Base-by-base conservation (phyloP, 2,888 invertebrate genomes). In the Diaprepes abbreviatus region DNA sequence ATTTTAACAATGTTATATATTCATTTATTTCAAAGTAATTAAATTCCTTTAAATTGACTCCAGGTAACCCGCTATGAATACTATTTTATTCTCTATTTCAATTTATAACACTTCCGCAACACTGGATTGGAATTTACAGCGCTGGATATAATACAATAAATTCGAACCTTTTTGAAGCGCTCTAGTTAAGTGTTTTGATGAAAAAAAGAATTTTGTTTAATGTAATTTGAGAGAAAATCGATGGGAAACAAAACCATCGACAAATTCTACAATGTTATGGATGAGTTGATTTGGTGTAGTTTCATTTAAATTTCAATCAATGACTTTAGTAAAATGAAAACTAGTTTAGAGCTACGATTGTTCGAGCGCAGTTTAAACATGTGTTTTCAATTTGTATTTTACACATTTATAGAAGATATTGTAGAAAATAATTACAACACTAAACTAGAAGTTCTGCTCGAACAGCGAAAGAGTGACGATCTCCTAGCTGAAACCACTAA, bases 181-280 rank as follows among this genome's bases (percentile, higher is more conserved):
- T 4, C 24, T 24, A 24, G 24, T 5, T 5, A 24, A 24, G 24
- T 24, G 24, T 24, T 24, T 24, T 24, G 5, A 24, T 5, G 55
- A 12, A 16, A 36, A 58, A 50, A 38, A 63, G 16, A 50, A 63
- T 52, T 50, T 12, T 16, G 24, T 63, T 50, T 52, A 63, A 63
- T 45, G 21, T 52, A 38, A 52, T 50, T 63, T 52, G 24, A 63
- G 28, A 63, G 52, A 14, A 24, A 63, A 50, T 33, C 24, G 52
- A 52, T 36, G 50, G 33, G 10, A 62, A 50, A 62, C 43, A 35
- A 63, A 63, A 38, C 33, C 62, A 48, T n/a, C 24, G 52, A 33
- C 62, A 40, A 63, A 63, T 63, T 52, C 35, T 52, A 24, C 38
- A 16, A 63, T 16, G 19, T 10, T 17, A 63, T 35, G 52, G 35